These are phyloP conservation scores for Oscheius sp. DNA, from an alignment of 2,888 invertebrate genomes.

Conservation along the genomic window DNA sequence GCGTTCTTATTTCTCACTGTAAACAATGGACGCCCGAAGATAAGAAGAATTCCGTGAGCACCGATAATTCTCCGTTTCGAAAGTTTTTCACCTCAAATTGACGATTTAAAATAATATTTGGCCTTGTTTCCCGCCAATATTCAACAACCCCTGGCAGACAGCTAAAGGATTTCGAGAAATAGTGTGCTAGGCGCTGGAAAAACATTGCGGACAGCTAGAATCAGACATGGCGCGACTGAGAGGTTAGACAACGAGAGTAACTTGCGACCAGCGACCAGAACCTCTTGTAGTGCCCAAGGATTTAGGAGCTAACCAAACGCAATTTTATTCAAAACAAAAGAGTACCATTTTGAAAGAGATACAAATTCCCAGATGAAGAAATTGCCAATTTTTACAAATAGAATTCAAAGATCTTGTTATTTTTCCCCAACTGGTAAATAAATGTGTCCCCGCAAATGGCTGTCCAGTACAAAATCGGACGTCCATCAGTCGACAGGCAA, in stretches of 20 bases:
- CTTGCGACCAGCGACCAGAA: slow-evolving; percentile 28
- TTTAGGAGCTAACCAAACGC: no score
- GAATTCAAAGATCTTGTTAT: no score
- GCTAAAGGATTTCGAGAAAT: slow-evolving; percentile 16
- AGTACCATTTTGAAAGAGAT: no score
- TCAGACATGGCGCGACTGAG: slow-evolving; percentile 14
- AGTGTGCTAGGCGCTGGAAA: neutral
- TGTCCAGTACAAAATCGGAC: slow-evolving; percentile 15
- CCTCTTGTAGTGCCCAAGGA: neutral
- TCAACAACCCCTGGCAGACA: neutral
- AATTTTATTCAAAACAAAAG: no score
- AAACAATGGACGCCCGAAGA: no score
- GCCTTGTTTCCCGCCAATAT: slow-evolving; percentile 2
- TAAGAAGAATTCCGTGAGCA: no score
- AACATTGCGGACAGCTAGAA: slow-evolving; percentile 12
- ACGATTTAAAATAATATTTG: no score
- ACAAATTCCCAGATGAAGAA: no score
- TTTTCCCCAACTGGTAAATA: neutral
- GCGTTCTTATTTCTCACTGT: no score
- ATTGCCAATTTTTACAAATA: no score
- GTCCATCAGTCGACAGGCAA: slow-evolving; percentile 30
- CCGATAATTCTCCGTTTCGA: no score
- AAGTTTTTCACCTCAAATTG: no score
- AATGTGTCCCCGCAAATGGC: neutral
- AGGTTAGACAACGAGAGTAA: slow-evolving; percentile 28